Conservation (phyloP, 2,113 vertebrate species). For the Hippolais icterina region DNA sequence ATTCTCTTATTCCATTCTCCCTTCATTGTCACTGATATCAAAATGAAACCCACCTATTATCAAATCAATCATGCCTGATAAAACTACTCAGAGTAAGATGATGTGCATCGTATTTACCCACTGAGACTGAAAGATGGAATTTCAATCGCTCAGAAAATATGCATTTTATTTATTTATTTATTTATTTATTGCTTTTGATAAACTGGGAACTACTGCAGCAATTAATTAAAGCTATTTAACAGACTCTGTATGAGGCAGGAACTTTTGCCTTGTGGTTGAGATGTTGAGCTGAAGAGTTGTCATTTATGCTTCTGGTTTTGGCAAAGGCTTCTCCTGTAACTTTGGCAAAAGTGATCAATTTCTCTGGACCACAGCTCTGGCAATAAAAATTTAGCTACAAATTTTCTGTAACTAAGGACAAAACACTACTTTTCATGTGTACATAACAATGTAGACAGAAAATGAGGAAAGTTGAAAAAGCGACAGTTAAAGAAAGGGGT, state of each 20-base stretch:
- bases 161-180: background rate
- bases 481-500: background rate
- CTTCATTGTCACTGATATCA: slow-evolving; percentile 65
- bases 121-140: slow-evolving; percentile 16
- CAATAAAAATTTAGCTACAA: background rate
- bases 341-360: background rate
- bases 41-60: slow-evolving; percentile 74
- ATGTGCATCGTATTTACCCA: slow-evolving; percentile 46
- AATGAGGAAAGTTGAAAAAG: background rate
- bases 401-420: background rate
- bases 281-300: background rate
- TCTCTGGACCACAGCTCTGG: background rate
- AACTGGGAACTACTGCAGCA: background rate
- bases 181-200: slow-evolving; percentile 33
- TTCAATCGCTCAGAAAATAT: background rate
- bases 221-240: slow-evolving; percentile 40
- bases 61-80: slow-evolving; percentile 66
- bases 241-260: background rate
- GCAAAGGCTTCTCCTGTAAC: background rate
- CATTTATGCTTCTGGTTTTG: background rate
- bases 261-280: background rate
- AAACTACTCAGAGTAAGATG: slow-evolving; percentile 35
- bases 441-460: background rate
- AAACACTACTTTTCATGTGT: background rate
- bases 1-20: slow-evolving; percentile 56